Conservation (phyloP, 2,113 vertebrate genomes). For the Grammomys dolichurus region DNA sequence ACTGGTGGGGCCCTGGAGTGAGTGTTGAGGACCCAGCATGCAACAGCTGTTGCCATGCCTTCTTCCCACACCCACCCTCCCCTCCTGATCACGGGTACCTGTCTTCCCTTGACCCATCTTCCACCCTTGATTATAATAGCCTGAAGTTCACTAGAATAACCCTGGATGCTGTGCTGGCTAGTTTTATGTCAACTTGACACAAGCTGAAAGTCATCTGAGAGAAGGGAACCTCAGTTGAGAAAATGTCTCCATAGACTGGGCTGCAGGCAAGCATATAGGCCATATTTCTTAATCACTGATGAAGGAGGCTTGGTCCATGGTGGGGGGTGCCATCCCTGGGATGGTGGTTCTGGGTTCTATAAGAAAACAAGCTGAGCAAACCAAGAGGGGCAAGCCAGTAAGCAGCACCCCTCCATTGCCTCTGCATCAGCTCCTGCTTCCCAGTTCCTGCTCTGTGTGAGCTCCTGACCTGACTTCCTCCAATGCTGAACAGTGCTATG, state of each 20-base stretch:
- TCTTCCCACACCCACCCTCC: too few relatives aligned
- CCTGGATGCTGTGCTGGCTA: background rate
- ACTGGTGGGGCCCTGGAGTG: background rate
- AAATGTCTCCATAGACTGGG: background rate
- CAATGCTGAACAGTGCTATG: background rate
- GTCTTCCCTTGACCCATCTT: background rate
- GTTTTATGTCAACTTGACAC: background rate
- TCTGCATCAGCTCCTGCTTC: background rate
- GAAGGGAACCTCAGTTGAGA: background rate
- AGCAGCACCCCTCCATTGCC: background rate
- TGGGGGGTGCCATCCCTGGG: background rate
- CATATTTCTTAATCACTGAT: background rate
- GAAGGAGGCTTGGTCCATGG: too few relatives aligned
- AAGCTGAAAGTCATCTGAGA: background rate
- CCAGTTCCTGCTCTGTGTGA: background rate
- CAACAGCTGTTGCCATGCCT: background rate
- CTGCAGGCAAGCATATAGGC: background rate
- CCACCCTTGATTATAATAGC: background rate
- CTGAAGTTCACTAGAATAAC: background rate
- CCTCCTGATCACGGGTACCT: background rate
- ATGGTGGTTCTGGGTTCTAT: background rate
- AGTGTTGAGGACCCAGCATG: rapidly evolving
- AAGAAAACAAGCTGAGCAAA: background rate
- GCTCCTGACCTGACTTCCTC: background rate
- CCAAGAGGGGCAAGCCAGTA: background rate